Evolutionary conservation across 2,113 vertebrate genomes (phyloP).

Genomic region (Passerina amoena): DNA sequence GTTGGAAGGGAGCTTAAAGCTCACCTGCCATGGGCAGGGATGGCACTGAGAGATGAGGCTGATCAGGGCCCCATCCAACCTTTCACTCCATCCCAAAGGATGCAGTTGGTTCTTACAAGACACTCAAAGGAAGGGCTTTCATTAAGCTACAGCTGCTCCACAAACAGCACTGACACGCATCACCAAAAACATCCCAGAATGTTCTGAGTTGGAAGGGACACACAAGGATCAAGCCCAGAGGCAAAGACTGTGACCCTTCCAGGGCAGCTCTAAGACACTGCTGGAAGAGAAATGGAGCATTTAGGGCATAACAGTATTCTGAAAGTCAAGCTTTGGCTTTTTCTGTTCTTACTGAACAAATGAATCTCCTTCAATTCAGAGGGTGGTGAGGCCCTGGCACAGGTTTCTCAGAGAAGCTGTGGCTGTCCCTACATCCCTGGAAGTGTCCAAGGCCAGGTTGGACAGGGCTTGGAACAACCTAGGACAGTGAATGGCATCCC

Average conservation of each 20-base stretch:
- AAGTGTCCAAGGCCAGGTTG: neutral
- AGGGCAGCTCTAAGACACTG: neutral
- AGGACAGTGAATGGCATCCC: neutral
- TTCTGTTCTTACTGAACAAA: neutral
- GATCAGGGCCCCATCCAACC: neutral
- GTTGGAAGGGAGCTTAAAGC: neutral
- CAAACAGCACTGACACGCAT: rapidly evolving
- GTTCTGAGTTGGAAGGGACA: neutral
- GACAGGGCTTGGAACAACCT: neutral
- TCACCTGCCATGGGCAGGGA: neutral
- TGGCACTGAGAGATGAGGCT: neutral
- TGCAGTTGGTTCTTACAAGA: neutral
- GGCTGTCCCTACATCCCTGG: neutral
- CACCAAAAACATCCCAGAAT: neutral
- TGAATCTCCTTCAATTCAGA: neutral
- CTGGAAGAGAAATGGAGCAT: neutral
- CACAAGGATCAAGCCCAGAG: neutral
- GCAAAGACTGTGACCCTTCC: neutral
- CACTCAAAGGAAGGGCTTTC: neutral
- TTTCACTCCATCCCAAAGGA: neutral
- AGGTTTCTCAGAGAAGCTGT: neutral
- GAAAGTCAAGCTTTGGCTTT: neutral
- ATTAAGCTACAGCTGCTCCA: neutral
- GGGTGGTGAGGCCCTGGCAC: neutral
- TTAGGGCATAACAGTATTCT: neutral